A percentile compares a stretch with the other conserved stretches of the same genome.
Evolutionary conservation across 1,140 invertebrate genomes (phyloP).

Genomic region (Drosophila ficusphila): DNA sequence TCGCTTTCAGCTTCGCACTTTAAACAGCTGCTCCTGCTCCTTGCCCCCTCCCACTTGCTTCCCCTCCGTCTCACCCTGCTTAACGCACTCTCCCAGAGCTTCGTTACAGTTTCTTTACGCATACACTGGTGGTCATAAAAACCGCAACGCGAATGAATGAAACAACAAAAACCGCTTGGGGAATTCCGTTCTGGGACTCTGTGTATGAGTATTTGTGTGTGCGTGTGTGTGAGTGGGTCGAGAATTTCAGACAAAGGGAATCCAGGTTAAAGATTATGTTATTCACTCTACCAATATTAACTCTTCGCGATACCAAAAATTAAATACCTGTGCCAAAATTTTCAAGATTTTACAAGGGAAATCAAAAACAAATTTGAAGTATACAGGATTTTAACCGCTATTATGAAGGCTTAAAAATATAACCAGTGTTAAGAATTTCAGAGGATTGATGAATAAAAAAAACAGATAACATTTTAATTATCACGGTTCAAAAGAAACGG

Average conservation of each 20-base stretch:
- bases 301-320: conserved; percentile 5
- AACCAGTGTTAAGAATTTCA: too few species aligned
- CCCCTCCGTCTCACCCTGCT: conserved; percentile 6
- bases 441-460: too few species aligned
- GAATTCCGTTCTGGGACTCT: conserved; percentile 37
- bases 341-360: background rate
- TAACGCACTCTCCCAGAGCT: conserved; percentile 45
- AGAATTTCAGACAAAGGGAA: conserved; percentile 35
- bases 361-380: too few species aligned
- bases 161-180: conserved; percentile 40
- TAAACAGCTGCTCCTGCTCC: conserved; percentile 64
- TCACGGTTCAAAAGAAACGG: too few species aligned
- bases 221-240: conserved; percentile 10
- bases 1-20: conserved; percentile 72
- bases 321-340: background rate
- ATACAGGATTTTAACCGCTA: too few species aligned
- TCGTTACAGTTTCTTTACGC: conserved; percentile 77
- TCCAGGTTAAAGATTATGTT: conserved; percentile 36
- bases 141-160: conserved; percentile 45
- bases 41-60: background rate
- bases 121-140: conserved; percentile 71
- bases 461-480: too few species aligned
- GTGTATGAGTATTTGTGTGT: background rate
- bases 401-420: too few species aligned
- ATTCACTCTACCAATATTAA: conserved; percentile 20